These are phyloP conservation scores for Carposina sasakii DNA, from an alignment of 1,140 invertebrate genomes.

Conservation along the genomic window DNA sequence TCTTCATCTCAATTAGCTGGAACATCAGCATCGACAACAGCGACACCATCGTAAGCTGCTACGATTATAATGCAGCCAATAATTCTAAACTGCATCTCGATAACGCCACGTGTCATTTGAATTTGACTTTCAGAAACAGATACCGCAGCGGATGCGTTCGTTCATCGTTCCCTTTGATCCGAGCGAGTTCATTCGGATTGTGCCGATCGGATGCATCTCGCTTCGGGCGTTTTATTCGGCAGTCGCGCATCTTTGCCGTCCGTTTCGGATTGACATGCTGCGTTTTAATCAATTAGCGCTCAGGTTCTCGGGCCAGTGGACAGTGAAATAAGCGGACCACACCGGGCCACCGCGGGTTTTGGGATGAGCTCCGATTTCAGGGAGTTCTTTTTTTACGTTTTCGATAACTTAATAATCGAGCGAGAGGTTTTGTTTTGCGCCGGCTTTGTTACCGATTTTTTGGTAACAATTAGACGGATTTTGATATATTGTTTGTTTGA, in stretches of 20 bases:
- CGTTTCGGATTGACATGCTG: constrained; percentile 50
- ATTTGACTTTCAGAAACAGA: constrained; percentile 26
- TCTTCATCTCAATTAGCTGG: neutral
- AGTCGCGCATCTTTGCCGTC: constrained; percentile 40
- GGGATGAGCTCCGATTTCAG: constrained; percentile 48
- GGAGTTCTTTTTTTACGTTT: constrained; percentile 38
- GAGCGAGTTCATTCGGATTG: neutral
- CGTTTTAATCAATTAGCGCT: constrained; percentile 68
- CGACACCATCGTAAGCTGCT: too few relatives aligned
- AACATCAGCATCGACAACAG: neutral
- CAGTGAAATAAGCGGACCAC: constrained; percentile 59
- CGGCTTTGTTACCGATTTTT: neutral
- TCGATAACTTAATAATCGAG: constrained; percentile 51
- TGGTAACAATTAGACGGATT: too few relatives aligned
- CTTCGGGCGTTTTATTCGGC: constrained; percentile 16
- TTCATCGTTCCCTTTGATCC: constrained; percentile 22
- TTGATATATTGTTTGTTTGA: too few relatives aligned
- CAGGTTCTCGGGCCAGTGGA: constrained; percentile 55
- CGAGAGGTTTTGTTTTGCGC: constrained; percentile 32
- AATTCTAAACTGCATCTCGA: constrained; percentile 32
- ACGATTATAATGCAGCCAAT: too few relatives aligned
- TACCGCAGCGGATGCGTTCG: constrained; percentile 26
- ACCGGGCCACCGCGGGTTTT: constrained; percentile 48
- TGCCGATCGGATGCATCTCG: constrained; percentile 10
- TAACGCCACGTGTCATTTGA: constrained; percentile 33